phyloP scores from a whole-genome alignment of 2,888 invertebrate species.

The Lumbricus terrestris region DNA sequence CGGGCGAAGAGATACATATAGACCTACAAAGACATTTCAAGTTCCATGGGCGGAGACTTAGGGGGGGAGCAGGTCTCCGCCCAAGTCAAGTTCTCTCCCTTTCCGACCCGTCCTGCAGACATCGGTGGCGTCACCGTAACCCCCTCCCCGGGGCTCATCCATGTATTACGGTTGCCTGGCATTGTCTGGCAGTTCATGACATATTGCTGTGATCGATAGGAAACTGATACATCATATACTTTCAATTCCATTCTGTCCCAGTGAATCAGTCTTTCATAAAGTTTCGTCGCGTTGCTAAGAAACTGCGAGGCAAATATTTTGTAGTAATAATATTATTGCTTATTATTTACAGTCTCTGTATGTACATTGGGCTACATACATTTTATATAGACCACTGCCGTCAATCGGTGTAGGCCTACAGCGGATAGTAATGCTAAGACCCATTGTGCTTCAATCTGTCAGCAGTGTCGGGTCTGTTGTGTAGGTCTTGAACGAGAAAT shows the following conservation, averaged over 20 bases:
- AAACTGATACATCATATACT: background rate
- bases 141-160: background rate
- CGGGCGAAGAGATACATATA: background rate
- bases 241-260: background rate
- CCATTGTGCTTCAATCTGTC: background rate
- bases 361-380: no score
- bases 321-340: background rate
- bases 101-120: background rate
- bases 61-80: background rate
- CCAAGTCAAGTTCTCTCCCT: background rate
- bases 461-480: background rate
- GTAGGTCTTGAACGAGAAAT: background rate
- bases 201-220: background rate
- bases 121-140: background rate
- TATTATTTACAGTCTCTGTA: background rate
- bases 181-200: background rate
- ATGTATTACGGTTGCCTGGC: background rate
- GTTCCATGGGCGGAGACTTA: no score
- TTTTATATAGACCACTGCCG: no score
- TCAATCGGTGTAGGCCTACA: no score
- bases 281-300: background rate
- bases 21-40: background rate
- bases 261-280: background rate
- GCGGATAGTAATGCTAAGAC: background rate
- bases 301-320: background rate